A percentile compares a stretch with the other conserved stretches of the same genome.
These are phyloP conservation scores for Alviniconcha marisindica DNA, from an alignment of 1,140 invertebrate species.

Conservation along the genomic window DNA sequence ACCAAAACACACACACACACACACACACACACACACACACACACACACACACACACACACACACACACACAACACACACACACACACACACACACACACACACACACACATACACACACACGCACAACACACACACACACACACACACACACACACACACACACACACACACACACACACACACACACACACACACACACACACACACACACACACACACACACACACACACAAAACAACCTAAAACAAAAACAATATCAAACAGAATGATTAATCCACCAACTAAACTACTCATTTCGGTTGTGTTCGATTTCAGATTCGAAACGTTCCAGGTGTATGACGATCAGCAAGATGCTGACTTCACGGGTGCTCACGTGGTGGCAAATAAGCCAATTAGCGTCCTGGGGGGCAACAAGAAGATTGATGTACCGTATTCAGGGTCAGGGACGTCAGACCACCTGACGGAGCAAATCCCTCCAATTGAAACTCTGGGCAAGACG, in stretches of 20 bases:
- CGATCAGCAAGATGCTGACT: constrained; percentile 48
- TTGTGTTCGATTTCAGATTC: constrained; percentile 39
- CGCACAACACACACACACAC: background rate
- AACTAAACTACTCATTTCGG: too few species aligned
- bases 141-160: too few species aligned
- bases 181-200: too few species aligned
- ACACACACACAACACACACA: too few species aligned
- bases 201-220: too few species aligned
- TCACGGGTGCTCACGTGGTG: constrained; percentile 59
- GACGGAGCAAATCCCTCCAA: constrained; percentile 60
- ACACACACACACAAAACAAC: background rate
- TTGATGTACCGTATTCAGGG: constrained; percentile 38
- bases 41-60: too few species aligned
- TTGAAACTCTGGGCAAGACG: constrained; percentile 60
- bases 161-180: too few species aligned
- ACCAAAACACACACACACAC: too few species aligned
- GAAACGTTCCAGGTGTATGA: constrained; percentile 55
- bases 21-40: too few species aligned
- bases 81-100: too few species aligned
- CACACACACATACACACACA: too few species aligned
- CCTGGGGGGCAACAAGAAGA: constrained; percentile 59
- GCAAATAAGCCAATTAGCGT: constrained; percentile 57
- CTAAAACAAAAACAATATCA: background rate
- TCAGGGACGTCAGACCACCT: constrained; percentile 56
- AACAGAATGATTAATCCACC: constrained; percentile 1